phyloP scores from a whole-genome alignment of 2,113 vertebrate genomes.

The Coturnix japonica region DNA sequence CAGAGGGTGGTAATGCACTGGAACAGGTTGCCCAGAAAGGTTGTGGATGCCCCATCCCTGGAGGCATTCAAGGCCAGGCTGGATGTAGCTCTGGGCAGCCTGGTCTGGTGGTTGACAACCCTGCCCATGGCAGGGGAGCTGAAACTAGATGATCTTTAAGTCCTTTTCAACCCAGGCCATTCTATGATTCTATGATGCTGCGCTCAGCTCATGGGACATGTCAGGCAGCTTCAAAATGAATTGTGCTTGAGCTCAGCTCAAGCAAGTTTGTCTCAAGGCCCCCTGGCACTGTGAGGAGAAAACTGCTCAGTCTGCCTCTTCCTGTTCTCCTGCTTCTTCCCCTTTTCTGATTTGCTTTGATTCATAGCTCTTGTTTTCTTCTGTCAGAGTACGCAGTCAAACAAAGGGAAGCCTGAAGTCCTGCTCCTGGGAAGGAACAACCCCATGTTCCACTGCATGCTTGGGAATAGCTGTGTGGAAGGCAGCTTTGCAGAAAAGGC shows the following conservation, averaged over 20 bases:
- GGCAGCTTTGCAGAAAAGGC: background rate
- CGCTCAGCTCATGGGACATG: background rate
- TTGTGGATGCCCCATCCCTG: no score
- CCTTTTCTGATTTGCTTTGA: background rate
- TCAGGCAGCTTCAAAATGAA: background rate
- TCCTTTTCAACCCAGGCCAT: no score
- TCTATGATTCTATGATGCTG: background rate
- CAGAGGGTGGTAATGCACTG: no score
- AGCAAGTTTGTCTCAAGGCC: constrained; percentile 4
- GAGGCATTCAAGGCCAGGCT: no score
- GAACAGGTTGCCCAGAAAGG: no score
- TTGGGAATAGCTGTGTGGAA: background rate
- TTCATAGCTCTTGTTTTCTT: background rate
- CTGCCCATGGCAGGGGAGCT: no score
- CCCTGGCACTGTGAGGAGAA: background rate
- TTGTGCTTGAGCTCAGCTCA: background rate
- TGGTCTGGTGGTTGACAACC: no score
- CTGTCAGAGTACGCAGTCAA: background rate
- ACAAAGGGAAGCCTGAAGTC: background rate
- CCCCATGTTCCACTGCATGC: background rate
- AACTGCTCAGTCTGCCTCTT: background rate
- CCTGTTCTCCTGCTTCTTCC: background rate
- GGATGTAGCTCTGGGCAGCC: no score
- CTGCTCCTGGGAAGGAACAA: background rate
- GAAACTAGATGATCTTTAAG: no score